Evolutionary conservation across 2,113 vertebrate genomes (phyloP), one percentile per base, ranked within the genome.

Genomic region (Notiomystis cincta): DNA sequence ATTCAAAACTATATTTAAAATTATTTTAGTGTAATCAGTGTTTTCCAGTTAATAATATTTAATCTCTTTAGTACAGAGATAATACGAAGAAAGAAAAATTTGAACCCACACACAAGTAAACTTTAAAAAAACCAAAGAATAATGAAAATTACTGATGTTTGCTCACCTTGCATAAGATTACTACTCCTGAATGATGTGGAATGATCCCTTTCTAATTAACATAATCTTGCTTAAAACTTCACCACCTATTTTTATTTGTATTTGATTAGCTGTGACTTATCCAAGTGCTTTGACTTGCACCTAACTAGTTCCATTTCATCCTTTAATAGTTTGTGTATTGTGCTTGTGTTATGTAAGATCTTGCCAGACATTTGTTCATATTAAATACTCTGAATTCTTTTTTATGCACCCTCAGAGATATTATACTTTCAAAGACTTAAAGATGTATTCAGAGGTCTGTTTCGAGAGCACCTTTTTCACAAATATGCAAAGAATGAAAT

Each of bases 241-340:
- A 84, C n/a, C 14, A 51, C 35, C 19, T 79, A 35, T 90, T 88
- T 88, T 64, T 79, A n/a, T 93, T 92, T 72, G 19, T 65, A 60
- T 91, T 87, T 90, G 28, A 76, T 86, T 89, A 56, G 9, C 33
- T 92, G 40, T 88, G 72, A 45, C 30, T 89, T 95, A 91, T 28
- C 58, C 61, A 80, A 87, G 50, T 75, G n/a, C 24, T 91, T 96
- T 78, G 71, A 85, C 45, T 95, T 95, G 47, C 50, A 69, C 79
- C 37, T 76, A 66, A 70, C n/a, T 81, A 23, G 69, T 75, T 94
- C 66, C 45, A 82, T 95, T 93, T 94, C 76, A 94, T 87, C 56
- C 61, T 92, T 93, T 75, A 70, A 30, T 51, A 31, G 69, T 81
- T 82, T 82, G 30, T 2, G 5, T 79, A 51, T 45, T 35, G 42